Evolutionary conservation across 92 coral and sea anemone genomes (phyloP).

Genomic region (Umimayanthus kanabou): DNA sequence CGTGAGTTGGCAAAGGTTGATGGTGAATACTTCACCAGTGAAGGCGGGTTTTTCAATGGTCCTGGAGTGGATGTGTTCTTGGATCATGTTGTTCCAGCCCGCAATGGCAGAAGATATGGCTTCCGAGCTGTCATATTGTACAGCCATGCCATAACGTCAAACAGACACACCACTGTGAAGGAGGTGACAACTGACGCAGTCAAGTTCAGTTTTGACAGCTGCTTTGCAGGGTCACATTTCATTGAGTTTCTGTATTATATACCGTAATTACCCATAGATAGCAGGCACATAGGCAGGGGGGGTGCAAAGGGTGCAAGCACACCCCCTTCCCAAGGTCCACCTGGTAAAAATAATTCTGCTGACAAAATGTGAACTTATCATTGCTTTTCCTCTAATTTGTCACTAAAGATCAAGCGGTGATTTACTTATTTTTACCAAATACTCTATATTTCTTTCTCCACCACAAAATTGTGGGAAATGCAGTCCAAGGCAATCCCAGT

Average conservation of each 20-base stretch:
- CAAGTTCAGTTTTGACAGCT: slow-evolving; percentile 36
- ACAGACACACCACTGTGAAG: slow-evolving; percentile 35
- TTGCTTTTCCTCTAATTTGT: no score
- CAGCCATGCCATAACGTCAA: slow-evolving; percentile 35
- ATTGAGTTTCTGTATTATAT: slow-evolving; percentile 34
- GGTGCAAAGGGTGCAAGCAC: no score
- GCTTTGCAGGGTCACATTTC: slow-evolving; percentile 40
- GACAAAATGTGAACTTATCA: no score
- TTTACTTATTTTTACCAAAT: no score
- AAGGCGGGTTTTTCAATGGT: slow-evolving; percentile 27
- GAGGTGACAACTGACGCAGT: slow-evolving; percentile 30
- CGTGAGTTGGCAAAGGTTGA: slow-evolving; percentile 27
- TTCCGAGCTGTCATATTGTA: slow-evolving; percentile 35
- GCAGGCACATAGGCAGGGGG: no score
- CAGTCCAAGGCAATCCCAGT: no score
- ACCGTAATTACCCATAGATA: background rate
- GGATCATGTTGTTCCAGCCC: slow-evolving; percentile 39
- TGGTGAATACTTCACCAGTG: slow-evolving; percentile 33
- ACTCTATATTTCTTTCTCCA: no score
- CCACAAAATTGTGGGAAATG: no score
- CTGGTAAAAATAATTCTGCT: no score
- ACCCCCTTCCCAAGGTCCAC: no score
- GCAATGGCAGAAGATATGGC: slow-evolving; percentile 37
- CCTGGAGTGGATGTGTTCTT: slow-evolving; percentile 22
- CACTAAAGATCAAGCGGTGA: no score